Evolutionary conservation across 2,888 invertebrate species (phyloP).

Genomic region (Antheraea yamamai): DNA sequence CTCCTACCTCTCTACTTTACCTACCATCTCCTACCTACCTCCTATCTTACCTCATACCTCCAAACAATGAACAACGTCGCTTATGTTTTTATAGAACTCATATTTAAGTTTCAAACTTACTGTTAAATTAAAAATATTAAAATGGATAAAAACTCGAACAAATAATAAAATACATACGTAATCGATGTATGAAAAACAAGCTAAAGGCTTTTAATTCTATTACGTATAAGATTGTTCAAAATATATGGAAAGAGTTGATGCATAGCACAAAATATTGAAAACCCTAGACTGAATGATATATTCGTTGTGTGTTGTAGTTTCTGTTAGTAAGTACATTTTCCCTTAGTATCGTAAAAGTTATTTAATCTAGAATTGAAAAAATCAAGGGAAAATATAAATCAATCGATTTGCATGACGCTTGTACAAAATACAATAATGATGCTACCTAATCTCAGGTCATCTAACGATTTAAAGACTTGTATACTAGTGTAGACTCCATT

Average conservation of each 20-base stretch:
- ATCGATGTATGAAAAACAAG: no score
- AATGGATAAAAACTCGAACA: neutral
- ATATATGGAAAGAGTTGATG: neutral
- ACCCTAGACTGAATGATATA: neutral
- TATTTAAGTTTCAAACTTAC: neutral
- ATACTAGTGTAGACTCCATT: conserved; percentile 52
- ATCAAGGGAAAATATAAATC: neutral
- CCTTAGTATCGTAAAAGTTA: neutral
- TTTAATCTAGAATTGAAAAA: neutral
- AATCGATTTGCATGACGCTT: conserved; percentile 18
- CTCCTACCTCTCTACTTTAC: no score
- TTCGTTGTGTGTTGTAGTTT: neutral
- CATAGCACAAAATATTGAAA: neutral
- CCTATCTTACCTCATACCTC: no score
- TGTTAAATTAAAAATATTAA: neutral
- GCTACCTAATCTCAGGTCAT: neutral
- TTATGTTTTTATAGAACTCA: neutral
- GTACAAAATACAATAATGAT: conserved; percentile 2
- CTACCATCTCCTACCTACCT: no score
- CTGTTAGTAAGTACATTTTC: neutral
- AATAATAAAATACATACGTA: no score
- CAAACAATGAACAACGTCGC: no score
- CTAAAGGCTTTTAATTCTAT: no score
- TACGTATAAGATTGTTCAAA: no score
- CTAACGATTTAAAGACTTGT: neutral